Base-by-base conservation (phyloP, 2,113 vertebrate species). In the Boleophthalmus pectinirostris region DNA sequence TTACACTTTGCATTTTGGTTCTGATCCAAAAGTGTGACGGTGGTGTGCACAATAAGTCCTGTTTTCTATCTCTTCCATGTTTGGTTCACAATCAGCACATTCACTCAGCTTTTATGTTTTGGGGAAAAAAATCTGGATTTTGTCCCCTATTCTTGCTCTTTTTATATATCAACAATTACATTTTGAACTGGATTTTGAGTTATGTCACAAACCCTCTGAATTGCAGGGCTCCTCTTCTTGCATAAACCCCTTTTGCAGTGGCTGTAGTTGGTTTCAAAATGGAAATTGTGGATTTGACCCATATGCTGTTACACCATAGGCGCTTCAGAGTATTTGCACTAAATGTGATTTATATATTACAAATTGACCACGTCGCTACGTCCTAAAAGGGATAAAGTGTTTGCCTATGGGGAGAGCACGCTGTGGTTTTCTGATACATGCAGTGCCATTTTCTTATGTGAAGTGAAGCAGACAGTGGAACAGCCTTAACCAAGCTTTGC, bases 401-500 rank as follows among this genome's bases (percentile, higher is more conserved):
- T 61, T 33, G 58, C 23, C 25, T 16, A 9, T 18, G 25, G 15
- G 53, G 5, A 16, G 60, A 63, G 9, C 29, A 33, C 8, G 5
- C 8, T 20, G 29, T 29, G 18, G 29, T 43, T 64, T n/a, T n/a
- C 33, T 21, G 18, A n/a, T 43, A 35, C 61, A n/a, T 64, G 18
- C n/a, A 20, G 29, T 10, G 29, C 61, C 33, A 38, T 64, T 64
- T 64, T 64, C n/a, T 15, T 64, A 20, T 43, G 61, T 43, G 61
- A 64, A 64, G 29, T 64, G 33, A 64, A 64, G 61, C 61, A 64
- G 61, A 21, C 61, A 21, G 29, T 38, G 61, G 11, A 64, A 43
- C 24, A 11, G 33, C 29, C 29, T 64, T n/a, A 64, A 43, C 29
- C 33, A 12, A 8, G 2, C 14, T 20, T n/a, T 64, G 29, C 24